A percentile compares a stretch with the other conserved stretches of the same genome.
Evolutionary conservation across 2,113 vertebrate species (phyloP).

Genomic region (Abramis brama): DNA sequence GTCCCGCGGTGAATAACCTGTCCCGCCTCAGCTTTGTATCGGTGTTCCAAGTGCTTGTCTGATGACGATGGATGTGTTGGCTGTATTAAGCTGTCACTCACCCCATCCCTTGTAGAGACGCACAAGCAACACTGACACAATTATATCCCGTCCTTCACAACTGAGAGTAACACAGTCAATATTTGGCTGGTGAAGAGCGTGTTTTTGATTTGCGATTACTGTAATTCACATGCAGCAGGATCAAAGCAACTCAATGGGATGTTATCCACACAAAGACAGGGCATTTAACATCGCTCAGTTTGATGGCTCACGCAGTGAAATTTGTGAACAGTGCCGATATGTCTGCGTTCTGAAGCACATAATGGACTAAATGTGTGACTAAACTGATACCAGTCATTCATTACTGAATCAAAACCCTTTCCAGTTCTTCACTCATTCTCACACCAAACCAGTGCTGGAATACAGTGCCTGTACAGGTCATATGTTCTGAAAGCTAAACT

Average conservation of each 20-base stretch:
- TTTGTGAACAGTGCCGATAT: conserved; percentile 11
- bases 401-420: conserved; percentile 18
- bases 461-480: neutral
- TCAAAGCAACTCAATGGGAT: conserved; percentile 52
- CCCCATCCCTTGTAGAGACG: conserved; percentile 39
- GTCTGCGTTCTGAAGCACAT: conserved; percentile 39
- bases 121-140: conserved; percentile 51
- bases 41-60: conserved; percentile 34
- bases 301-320: conserved; percentile 27
- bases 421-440: neutral
- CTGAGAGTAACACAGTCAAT: conserved; percentile 48
- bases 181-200: conserved; percentile 40
- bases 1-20: conserved; percentile 38
- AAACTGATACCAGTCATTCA: conserved; percentile 27
- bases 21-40: conserved; percentile 40
- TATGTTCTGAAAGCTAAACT: too few species aligned
- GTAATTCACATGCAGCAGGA: conserved; percentile 53
- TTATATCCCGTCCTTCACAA: conserved; percentile 50
- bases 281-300: conserved; percentile 20
- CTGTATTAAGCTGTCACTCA: conserved; percentile 60
- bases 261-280: conserved; percentile 40
- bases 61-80: conserved; percentile 50
- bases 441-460: neutral
- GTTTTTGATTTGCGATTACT: conserved; percentile 51
- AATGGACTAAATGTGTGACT: conserved; percentile 16